Percentiles rank a stretch among this genome's conserved stretches.
These are phyloP conservation scores for Copsychus sechellarum DNA, from an alignment of 2,113 vertebrate genomes.

Conservation along the genomic window DNA sequence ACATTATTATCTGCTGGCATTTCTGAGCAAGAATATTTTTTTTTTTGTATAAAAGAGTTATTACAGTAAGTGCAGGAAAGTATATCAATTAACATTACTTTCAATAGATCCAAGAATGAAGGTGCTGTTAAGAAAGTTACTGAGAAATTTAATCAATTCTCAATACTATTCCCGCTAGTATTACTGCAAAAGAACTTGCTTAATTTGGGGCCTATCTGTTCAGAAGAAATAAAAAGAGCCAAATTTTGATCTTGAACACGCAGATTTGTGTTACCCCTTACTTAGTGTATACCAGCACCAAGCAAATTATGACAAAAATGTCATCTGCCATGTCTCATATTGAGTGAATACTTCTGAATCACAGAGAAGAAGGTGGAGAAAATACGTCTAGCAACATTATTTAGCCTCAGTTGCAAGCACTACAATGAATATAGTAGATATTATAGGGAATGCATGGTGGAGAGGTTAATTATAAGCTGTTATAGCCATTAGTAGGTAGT, in stretches of 20 bases:
- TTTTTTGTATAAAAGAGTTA: background rate
- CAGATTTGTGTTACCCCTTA: background rate
- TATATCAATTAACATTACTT: background rate
- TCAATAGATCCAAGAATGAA: background rate
- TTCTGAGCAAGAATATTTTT: background rate
- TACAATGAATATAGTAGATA: background rate
- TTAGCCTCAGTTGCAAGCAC: background rate
- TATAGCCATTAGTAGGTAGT: background rate
- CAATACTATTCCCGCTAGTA: background rate
- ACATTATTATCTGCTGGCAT: background rate
- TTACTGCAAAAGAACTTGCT: background rate
- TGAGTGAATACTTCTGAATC: background rate
- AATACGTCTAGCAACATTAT: background rate
- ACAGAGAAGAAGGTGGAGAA: background rate
- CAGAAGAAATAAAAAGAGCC: background rate
- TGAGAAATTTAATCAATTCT: background rate
- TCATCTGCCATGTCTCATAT: background rate
- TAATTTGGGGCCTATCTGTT: background rate
- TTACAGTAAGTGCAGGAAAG: background rate
- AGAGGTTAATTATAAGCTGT: background rate
- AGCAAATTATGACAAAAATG: background rate
- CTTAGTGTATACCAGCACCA: background rate
- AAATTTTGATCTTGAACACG: background rate
- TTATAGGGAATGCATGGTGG: background rate
- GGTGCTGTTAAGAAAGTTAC: background rate